phyloP scores from a whole-genome alignment of 2,113 vertebrate species.

The Noctilio leporinus region DNA sequence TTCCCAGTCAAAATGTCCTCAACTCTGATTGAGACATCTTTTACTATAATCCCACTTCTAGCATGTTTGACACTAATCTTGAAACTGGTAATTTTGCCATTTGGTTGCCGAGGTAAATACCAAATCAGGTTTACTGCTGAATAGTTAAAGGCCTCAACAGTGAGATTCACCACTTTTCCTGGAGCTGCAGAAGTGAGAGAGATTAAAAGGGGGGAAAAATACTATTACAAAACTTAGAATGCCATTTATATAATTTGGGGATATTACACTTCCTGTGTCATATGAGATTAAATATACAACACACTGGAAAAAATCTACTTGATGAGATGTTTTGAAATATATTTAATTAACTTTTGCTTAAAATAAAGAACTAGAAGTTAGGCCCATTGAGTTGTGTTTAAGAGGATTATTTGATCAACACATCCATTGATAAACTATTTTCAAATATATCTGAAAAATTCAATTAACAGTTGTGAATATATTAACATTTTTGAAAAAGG shows the following conservation, averaged over 20 bases:
- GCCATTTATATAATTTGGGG: not conserved
- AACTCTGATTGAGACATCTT: slow-evolving; percentile 88
- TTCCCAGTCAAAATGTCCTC: slow-evolving; percentile 90
- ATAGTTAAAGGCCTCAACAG: slow-evolving; percentile 89
- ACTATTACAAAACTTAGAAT: slow-evolving; percentile 4
- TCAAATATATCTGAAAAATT: not conserved
- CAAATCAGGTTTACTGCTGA: slow-evolving; percentile 91
- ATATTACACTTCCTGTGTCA: not conserved
- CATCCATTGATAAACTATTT: not conserved
- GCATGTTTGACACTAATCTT: slow-evolving; percentile 94
- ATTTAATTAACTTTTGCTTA: not conserved
- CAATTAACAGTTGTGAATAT: not conserved
- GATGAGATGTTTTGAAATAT: not conserved
- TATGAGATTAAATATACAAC: not conserved
- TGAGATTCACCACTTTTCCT: slow-evolving; percentile 94
- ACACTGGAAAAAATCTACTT: not conserved
- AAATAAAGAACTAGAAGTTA: not conserved
- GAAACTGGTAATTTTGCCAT: slow-evolving; percentile 96
- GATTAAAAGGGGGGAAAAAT: slow-evolving; percentile 52
- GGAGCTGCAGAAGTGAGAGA: slow-evolving; percentile 81
- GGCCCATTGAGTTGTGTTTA: not conserved
- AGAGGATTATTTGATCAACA: not conserved
- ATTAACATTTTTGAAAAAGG: not conserved
- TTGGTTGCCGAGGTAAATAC: slow-evolving; percentile 93
- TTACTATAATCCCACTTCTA: slow-evolving; percentile 87